A percentile compares a stretch with the other conserved stretches of the same genome.
These are phyloP conservation scores for Ptychochromis oligacanthus DNA, from an alignment of 2,113 vertebrate species.

Conservation along the genomic window DNA sequence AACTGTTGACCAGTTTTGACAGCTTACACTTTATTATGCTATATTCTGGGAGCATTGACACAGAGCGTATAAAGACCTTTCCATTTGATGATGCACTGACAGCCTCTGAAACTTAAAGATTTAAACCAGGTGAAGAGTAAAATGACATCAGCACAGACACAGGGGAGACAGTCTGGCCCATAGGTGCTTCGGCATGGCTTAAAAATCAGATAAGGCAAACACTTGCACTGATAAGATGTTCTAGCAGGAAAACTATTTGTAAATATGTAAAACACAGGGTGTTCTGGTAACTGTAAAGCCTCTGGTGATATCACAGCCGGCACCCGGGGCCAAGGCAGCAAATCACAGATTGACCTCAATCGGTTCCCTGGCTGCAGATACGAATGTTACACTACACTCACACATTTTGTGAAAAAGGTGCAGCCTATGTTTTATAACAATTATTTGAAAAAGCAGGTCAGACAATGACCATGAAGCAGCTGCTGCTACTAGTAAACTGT, in stretches of 20 bases:
- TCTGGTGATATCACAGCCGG: slow-evolving; percentile 53
- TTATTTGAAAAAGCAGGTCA: slow-evolving; percentile 27
- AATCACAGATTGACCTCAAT: slow-evolving; percentile 79
- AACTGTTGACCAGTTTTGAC: neutral
- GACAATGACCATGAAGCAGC: neutral
- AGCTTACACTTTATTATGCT: neutral
- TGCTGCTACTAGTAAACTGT: neutral
- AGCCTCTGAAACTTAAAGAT: neutral
- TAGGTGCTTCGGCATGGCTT: slow-evolving; percentile 4
- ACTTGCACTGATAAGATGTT: neutral
- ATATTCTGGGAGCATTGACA: neutral
- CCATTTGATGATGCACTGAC: neutral
- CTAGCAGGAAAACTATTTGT: slow-evolving; percentile 34
- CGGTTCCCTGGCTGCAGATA: slow-evolving; percentile 56
- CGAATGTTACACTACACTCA: slow-evolving; percentile 15
- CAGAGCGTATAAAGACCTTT: neutral
- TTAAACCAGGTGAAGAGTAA: slow-evolving; percentile 18
- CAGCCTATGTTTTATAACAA: neutral
- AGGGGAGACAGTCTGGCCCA: slow-evolving; percentile 5
- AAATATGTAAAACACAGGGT: slow-evolving; percentile 37
- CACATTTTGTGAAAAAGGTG: slow-evolving; percentile 28
- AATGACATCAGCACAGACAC: neutral
- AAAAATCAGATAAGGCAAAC: slow-evolving; percentile 22
- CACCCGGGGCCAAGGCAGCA: slow-evolving; percentile 51
- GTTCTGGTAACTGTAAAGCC: slow-evolving; percentile 46